phyloP scores from a whole-genome alignment of 1,140 invertebrate species.

The Wiebesia pumilae region DNA sequence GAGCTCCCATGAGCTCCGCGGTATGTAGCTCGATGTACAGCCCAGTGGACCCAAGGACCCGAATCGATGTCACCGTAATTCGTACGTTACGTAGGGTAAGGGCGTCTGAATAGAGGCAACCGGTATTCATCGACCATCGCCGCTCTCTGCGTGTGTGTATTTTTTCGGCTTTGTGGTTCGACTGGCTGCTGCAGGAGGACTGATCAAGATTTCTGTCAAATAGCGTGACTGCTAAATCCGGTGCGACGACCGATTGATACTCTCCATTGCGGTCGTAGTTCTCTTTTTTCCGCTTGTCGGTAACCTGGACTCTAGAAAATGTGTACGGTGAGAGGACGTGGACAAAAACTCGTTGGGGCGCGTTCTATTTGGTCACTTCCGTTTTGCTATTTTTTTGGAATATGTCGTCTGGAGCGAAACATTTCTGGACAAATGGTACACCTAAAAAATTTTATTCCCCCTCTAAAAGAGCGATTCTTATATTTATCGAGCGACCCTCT shows the following conservation, averaged over 20 bases:
- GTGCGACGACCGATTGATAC: conserved; percentile 58
- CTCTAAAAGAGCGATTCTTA: background rate
- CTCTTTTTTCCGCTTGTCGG: conserved; percentile 39
- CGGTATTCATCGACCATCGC: conserved; percentile 60
- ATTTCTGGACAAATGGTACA: background rate
- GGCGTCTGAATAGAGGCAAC: conserved; percentile 58
- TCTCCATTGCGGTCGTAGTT: conserved; percentile 37
- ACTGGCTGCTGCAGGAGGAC: conserved; percentile 58
- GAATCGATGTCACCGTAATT: conserved; percentile 48
- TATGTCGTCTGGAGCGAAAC: background rate
- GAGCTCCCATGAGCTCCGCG: conserved; percentile 27
- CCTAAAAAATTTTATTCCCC: background rate
- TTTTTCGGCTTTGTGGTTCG: conserved; percentile 62
- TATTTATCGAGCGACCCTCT: conserved; percentile 6
- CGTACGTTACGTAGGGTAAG: conserved; percentile 4
- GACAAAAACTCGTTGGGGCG: background rate
- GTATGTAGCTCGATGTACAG: background rate
- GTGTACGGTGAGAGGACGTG: background rate
- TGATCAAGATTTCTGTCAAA: conserved; percentile 65
- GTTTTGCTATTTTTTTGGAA: conserved; percentile 23
- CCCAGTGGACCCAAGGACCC: conserved; percentile 17
- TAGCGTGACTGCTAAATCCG: conserved; percentile 66
- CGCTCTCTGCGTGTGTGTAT: background rate
- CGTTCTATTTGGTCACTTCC: background rate
- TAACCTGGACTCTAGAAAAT: conserved; percentile 38